These are phyloP conservation scores for Marcusenius ussheri DNA, from an alignment of 2,113 vertebrate genomes.

Conservation along the genomic window DNA sequence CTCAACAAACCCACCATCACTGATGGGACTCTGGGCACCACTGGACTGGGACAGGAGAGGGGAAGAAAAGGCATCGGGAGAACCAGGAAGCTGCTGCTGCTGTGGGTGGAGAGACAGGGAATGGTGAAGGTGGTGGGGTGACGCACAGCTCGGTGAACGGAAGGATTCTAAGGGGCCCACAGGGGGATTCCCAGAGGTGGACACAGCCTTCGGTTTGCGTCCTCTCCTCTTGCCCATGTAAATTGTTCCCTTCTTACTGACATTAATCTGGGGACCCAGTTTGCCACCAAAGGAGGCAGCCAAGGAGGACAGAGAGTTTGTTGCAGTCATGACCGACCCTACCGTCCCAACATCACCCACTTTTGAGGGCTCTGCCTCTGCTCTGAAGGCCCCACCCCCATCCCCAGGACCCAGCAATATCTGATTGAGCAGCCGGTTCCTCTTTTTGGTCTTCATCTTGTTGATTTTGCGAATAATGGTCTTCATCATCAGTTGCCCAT, in stretches of 20 bases:
- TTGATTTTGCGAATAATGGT: constrained; percentile 96
- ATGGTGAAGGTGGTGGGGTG: constrained; percentile 60
- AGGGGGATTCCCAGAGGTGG: constrained; percentile 26
- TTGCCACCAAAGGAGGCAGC: constrained; percentile 86
- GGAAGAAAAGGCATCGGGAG: constrained; percentile 76
- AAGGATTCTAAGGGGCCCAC: constrained; percentile 54
- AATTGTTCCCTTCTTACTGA: constrained; percentile 97
- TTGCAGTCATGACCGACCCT: constrained; percentile 57
- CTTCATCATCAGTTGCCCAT: constrained; percentile 90
- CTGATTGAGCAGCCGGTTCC: constrained; percentile 90
- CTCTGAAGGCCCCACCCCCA: constrained; percentile 6
- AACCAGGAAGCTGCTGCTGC: constrained; percentile 63
- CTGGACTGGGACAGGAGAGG: constrained; percentile 85
- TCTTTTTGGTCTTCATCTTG: constrained; percentile 95
- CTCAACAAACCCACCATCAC: constrained; percentile 88
- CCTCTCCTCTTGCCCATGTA: constrained; percentile 97
- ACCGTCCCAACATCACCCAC: constrained; percentile 30
- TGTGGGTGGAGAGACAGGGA: constrained; percentile 52
- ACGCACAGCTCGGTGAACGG: constrained; percentile 58
- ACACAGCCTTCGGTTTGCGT: constrained; percentile 80
- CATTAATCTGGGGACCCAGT: constrained; percentile 91
- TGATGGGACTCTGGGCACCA: constrained; percentile 89
- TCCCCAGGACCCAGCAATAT: constrained; percentile 67
- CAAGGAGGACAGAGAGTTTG: constrained; percentile 79
- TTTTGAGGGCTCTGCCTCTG: constrained; percentile 51